Evolutionary conservation across 2,113 vertebrate genomes (phyloP).

Genomic region (Copsychus sechellarum): DNA sequence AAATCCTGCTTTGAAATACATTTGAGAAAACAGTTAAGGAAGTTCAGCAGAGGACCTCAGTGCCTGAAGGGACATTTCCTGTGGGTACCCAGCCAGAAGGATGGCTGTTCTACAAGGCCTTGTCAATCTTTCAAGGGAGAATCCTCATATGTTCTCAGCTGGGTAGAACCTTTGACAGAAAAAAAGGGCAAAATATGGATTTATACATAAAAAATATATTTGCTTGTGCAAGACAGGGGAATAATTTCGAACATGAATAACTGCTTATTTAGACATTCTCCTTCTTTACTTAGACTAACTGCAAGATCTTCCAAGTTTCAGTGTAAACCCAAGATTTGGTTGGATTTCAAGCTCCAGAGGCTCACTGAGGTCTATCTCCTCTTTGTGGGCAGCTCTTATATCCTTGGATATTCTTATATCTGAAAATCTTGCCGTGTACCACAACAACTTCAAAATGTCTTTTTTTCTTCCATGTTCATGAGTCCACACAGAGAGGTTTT

Average conservation of each 20-base stretch:
- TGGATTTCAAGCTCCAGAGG: background rate
- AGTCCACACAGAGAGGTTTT: background rate
- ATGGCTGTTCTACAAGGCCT: background rate
- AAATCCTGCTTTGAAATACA: background rate
- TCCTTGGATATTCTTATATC: background rate
- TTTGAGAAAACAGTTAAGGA: background rate
- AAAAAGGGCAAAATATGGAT: background rate
- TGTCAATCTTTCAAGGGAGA: background rate
- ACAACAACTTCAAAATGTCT: background rate
- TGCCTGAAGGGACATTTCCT: background rate
- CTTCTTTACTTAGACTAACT: background rate
- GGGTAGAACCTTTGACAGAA: background rate
- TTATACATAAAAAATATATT: background rate
- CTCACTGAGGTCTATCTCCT: background rate
- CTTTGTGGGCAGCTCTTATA: background rate
- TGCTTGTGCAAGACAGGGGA: background rate
- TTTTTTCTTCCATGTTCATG: background rate
- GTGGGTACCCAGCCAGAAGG: background rate
- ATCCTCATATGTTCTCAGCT: background rate
- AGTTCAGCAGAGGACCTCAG: background rate
- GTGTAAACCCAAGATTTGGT: background rate
- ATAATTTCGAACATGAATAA: background rate
- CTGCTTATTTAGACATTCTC: background rate
- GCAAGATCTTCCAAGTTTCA: background rate
- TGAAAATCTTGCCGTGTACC: background rate